Base-by-base conservation (phyloP, 2,113 vertebrate genomes). In the Perccottus glenii region DNA sequence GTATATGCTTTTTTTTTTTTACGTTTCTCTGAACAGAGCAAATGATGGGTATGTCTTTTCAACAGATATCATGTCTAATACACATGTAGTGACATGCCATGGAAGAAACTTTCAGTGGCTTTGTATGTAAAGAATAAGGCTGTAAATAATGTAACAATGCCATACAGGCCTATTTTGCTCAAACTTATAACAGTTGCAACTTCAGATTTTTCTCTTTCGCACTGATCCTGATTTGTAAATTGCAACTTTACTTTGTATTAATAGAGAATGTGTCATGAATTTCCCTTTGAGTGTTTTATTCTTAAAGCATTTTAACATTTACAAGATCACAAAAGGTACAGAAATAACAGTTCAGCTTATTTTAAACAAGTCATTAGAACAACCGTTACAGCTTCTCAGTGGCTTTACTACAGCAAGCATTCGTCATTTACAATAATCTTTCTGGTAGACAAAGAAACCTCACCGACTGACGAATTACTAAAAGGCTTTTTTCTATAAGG, bases 61-160 rank as follows among this genome's bases (percentile, higher is more conserved):
- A 2, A 6, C 45, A 15, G 6, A n/a, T 45, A 86, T 85, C 81
- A 88, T 87, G 86, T 84, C 44, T 50, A 5, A 27, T 43, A n/a
- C 33, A 32, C 35, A 35, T 53, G n/a, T 44, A 46, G 12, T 27
- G 45, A 59, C 3, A 1, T 56, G 10, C 0, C 9, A 73, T 55
- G 42, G 14, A 53, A 27, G 19, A 27, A 27, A 27, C 19, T 27
- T 27, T 33, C 51, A 73, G 38, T 47, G 49, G 47, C 9, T 65
- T 19, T 78, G 33, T 68, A 48, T 66, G 47, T 57, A 45, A 11
- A 56, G 56, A 59, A 5, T 27, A 6, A 52, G 16, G 58, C 50
- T 86, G 78, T 81, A 86, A 87, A 87, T 88, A 87, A 81, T 80
- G 65, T 47, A 38, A 79, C 78, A n/a, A 35, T 4, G 36, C 32